Evolutionary conservation across 2,797 vertebrate genomes (phyloP).

Genomic region (Clarias platycephalus): DNA sequence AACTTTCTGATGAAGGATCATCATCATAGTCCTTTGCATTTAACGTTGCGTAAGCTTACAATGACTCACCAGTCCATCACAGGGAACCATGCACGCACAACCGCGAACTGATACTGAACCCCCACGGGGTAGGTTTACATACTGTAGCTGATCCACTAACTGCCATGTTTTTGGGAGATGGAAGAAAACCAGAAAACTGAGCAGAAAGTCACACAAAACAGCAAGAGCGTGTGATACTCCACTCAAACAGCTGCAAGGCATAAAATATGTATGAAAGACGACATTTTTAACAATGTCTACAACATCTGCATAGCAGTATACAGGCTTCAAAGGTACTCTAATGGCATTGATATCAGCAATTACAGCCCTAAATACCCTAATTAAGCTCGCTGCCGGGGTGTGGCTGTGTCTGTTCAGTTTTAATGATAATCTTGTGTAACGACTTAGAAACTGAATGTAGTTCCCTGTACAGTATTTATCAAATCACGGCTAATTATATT

Average conservation of each 20-base stretch:
- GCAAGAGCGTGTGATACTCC: not conserved
- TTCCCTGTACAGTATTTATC: not conserved
- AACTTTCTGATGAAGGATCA: no score
- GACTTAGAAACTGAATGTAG: not conserved
- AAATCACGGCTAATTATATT: not conserved
- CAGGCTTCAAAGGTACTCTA: not conserved
- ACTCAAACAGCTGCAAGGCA: not conserved
- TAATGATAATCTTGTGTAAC: not conserved
- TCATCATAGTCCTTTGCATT: not conserved
- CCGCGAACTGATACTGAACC: not conserved
- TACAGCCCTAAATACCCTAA: not conserved
- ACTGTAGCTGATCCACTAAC: not conserved
- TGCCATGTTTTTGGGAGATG: not conserved
- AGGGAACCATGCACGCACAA: not conserved
- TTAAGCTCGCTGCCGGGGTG: not conserved
- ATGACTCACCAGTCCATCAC: not conserved
- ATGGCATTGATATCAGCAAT: not conserved
- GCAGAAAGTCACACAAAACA: not conserved
- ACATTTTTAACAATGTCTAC: not conserved
- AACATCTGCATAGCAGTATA: not conserved
- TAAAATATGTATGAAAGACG: not conserved
- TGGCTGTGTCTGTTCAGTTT: not conserved
- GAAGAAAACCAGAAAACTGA: not conserved
- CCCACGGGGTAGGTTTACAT: not conserved
- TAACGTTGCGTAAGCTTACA: not conserved